Percentiles rank a stretch among this genome's conserved stretches.
Conservation (phyloP, 35 echinoderm and acorn worm species). For the Holothuria glaberrima region DNA sequence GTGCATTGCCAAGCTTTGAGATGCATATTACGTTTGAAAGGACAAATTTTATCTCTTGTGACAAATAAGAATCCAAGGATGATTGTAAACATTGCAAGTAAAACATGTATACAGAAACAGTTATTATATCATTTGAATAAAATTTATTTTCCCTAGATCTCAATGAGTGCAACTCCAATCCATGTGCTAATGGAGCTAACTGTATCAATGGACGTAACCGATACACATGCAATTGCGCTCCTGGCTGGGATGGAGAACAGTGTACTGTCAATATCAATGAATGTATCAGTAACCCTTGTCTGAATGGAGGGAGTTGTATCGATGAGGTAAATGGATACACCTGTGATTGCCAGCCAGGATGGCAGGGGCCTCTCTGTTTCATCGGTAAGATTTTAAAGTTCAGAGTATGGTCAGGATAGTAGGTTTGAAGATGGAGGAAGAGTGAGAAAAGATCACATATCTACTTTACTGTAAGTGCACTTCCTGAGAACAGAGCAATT, state of each 20-base stretch:
- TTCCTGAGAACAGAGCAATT: too few relatives aligned
- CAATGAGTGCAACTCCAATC: slow-evolving; percentile 74
- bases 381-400: slow-evolving; percentile 26
- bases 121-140: too few relatives aligned
- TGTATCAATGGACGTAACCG: slow-evolving; percentile 66
- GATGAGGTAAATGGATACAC: slow-evolving; percentile 28
- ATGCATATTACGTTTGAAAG: too few relatives aligned
- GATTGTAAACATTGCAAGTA: too few relatives aligned
- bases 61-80: too few relatives aligned
- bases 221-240: slow-evolving; percentile 73
- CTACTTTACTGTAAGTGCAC: too few relatives aligned
- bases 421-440: too few relatives aligned
- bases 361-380: slow-evolving; percentile 36
- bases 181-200: slow-evolving; percentile 77
- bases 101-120: too few relatives aligned
- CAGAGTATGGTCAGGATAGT: too few relatives aligned
- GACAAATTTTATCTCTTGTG: too few relatives aligned
- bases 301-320: slow-evolving; percentile 26
- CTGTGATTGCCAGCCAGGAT: slow-evolving; percentile 46
- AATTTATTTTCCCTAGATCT: slow-evolving; percentile 37
- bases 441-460: too few relatives aligned
- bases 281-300: slow-evolving; percentile 58
- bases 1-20: too few relatives aligned
- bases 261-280: slow-evolving; percentile 66
- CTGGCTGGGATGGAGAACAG: slow-evolving; percentile 73